A percentile compares a stretch with the other conserved stretches of the same genome.
Evolutionary conservation across 2,113 vertebrate species (phyloP).

Genomic region (Psammodynastes pulverulentus): DNA sequence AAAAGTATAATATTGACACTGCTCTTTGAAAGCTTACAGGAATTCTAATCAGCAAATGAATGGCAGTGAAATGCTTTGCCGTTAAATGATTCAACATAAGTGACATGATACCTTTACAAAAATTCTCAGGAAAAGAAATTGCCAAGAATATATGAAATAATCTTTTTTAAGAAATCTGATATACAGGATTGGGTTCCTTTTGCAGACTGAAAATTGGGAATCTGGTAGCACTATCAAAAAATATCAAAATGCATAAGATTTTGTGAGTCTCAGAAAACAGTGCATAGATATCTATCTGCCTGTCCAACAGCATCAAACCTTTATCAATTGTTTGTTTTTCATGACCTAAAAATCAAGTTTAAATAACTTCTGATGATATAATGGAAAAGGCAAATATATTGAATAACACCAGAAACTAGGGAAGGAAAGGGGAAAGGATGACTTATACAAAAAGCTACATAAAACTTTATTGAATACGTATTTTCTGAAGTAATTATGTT

Average conservation of each 20-base stretch:
- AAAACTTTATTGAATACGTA: background rate
- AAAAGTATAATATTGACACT: conserved; percentile 36
- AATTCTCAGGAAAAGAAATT: background rate
- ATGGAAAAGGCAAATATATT: background rate
- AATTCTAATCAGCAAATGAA: conserved; percentile 50
- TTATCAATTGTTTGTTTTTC: background rate
- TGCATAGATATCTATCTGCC: background rate
- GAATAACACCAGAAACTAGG: background rate
- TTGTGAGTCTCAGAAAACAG: background rate
- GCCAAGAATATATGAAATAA: background rate
- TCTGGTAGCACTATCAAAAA: too few species aligned
- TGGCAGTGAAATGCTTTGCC: conserved; percentile 50
- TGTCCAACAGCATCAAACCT: background rate
- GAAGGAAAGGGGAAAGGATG: background rate
- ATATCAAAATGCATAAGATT: background rate
- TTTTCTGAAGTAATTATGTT: background rate
- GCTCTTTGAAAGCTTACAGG: conserved; percentile 64
- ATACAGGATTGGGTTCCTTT: background rate
- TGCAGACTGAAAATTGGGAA: background rate
- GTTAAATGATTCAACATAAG: conserved; percentile 52
- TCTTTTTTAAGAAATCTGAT: background rate
- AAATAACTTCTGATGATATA: background rate
- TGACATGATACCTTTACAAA: background rate
- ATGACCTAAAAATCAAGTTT: background rate
- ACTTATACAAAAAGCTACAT: background rate